Percentiles rank a stretch among this genome's conserved stretches.
Evolutionary conservation across 2,888 invertebrate genomes (phyloP).

Genomic region (Drosophila setosimentum): DNA sequence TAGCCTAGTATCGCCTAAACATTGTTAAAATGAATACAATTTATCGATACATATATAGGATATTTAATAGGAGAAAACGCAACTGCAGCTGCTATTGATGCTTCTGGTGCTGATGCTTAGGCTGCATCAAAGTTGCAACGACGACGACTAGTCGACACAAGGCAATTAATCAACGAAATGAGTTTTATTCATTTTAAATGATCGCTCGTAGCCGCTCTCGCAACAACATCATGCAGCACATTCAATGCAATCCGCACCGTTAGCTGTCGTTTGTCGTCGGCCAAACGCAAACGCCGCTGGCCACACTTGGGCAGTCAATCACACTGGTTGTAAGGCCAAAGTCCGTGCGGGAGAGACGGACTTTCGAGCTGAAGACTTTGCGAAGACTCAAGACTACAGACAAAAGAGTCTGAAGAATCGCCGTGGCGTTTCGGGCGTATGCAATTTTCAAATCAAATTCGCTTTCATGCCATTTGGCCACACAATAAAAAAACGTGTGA

Average conservation of each 20-base stretch:
- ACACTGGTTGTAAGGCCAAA: conserved; percentile 33
- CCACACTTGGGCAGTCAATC: conserved; percentile 62
- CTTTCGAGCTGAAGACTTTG: not conserved
- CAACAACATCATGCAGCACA: conserved; percentile 10
- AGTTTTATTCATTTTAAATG: conserved; percentile 80
- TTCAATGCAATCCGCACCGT: conserved; percentile 50
- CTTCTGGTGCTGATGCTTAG: conserved; percentile 12
- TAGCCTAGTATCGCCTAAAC: not conserved
- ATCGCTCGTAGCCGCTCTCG: conserved; percentile 25
- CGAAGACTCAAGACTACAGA: conserved; percentile 8
- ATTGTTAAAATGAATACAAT: conserved; percentile 56
- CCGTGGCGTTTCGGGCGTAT: conserved; percentile 34
- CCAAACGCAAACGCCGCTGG: conserved; percentile 39
- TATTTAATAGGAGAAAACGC: conserved; percentile 72
- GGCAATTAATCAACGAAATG: conserved; percentile 76
- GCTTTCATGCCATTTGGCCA: conserved; percentile 77
- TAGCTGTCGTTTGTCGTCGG: conserved; percentile 62
- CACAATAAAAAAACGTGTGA: conserved; percentile 12
- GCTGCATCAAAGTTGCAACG: conserved; percentile 29
- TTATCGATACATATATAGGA: conserved; percentile 59
- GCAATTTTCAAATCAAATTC: conserved; percentile 73
- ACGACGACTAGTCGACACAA: conserved; percentile 32
- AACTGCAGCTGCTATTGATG: conserved; percentile 43
- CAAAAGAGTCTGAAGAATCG: conserved; percentile 15
- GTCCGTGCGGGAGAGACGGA: conserved; percentile 7